Conservation (phyloP, 2,113 vertebrate genomes). For the Aphelocoma coerulescens region DNA sequence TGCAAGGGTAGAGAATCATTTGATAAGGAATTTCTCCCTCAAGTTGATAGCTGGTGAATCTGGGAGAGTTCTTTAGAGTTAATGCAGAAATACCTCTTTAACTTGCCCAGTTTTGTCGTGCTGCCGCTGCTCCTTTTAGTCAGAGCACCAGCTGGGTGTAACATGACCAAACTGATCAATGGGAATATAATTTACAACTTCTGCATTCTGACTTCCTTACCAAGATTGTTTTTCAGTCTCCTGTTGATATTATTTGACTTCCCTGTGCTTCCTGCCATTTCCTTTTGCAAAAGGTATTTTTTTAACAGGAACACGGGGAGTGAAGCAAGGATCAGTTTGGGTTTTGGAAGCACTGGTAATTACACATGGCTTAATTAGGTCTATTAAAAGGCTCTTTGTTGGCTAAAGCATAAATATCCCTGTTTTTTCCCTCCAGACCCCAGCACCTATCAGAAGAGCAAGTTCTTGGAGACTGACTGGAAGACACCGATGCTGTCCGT, state of each 20-base stretch:
- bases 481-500: conserved; percentile 81
- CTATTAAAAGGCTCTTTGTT: neutral
- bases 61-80: neutral
- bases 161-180: neutral
- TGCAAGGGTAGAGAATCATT: neutral
- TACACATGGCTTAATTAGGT: neutral
- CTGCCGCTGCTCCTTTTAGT: neutral
- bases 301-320: rapidly evolving
- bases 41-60: neutral
- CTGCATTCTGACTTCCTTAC: neutral
- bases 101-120: neutral
- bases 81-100: neutral
- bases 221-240: neutral
- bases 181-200: neutral
- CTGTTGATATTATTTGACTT: neutral
- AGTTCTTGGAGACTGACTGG: conserved; percentile 81
- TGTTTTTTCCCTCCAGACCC: conserved; percentile 30
- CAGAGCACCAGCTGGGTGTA: neutral
- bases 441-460: conserved; percentile 10
- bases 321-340: too few species aligned
- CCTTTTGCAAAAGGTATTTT: neutral
- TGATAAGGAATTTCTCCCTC: neutral
- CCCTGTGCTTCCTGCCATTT: neutral
- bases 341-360: neutral
- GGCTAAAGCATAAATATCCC: neutral